Percentiles rank a stretch among this genome's conserved stretches.
Conservation (phyloP, 2,113 vertebrate species). For the Rhea pennata region DNA sequence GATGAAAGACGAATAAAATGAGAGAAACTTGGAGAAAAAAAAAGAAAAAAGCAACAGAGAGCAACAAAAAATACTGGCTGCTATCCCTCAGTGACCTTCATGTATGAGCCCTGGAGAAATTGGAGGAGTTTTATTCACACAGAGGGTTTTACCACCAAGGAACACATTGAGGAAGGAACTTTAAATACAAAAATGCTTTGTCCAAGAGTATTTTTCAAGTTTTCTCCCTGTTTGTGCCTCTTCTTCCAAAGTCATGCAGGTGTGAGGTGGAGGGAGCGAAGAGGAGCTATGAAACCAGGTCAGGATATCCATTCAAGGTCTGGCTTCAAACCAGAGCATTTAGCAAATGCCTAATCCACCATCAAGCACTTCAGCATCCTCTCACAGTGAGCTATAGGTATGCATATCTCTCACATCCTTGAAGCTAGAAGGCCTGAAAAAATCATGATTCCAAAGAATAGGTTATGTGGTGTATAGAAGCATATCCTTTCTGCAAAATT, state of each 20-base stretch:
- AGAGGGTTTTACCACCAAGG: background rate
- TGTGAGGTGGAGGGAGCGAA: background rate
- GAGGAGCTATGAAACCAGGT: background rate
- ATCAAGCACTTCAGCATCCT: background rate
- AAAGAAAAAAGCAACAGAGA: background rate
- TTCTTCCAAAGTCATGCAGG: background rate
- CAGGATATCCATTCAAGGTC: background rate
- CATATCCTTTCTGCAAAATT: background rate
- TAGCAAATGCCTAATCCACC: background rate
- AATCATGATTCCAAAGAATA: background rate
- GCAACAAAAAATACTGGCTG: background rate
- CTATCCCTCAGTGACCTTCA: background rate
- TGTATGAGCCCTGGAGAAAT: background rate
- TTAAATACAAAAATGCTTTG: background rate
- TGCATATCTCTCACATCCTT: background rate
- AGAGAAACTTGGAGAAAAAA: background rate
- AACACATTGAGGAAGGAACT: background rate
- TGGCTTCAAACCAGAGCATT: background rate
- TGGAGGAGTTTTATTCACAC: background rate
- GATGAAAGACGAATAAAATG: constrained; percentile 16
- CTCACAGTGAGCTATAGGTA: background rate
- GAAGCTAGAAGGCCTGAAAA: background rate
- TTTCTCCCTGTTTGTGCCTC: background rate
- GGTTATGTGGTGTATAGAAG: background rate
- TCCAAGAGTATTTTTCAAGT: background rate